Conservation (phyloP, 37 sponge, comb jelly and placozoan species). For the Theonella swinhoei region DNA sequence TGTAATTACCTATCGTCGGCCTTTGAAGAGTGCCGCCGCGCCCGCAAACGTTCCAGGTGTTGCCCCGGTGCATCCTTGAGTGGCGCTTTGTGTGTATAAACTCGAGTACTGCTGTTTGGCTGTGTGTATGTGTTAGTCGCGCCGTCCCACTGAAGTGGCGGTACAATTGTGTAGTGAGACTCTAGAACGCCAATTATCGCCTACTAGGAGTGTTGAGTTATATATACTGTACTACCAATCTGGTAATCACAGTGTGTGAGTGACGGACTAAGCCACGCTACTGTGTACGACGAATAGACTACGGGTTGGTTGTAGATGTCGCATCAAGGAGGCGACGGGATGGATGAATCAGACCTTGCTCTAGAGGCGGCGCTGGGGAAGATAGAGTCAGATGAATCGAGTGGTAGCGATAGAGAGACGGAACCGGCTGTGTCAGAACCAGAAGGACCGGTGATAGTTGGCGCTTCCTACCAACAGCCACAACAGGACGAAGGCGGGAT, state of each 20-base stretch:
- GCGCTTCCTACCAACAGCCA: not conserved
- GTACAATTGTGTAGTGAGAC: too few relatives aligned
- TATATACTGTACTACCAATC: too few relatives aligned
- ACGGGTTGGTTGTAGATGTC: too few relatives aligned
- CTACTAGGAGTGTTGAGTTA: too few relatives aligned
- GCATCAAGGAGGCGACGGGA: too few relatives aligned
- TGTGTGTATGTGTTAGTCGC: not conserved
- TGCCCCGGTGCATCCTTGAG: not conserved
- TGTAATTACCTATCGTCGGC: slow-evolving; percentile 19
- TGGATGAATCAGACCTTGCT: slow-evolving; percentile 45
- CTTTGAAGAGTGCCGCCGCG: slow-evolving; percentile 39
- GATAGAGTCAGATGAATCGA: slow-evolving; percentile 5
- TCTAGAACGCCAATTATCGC: too few relatives aligned
- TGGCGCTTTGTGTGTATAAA: not conserved
- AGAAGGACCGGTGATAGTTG: not conserved
- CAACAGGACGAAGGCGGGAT: not conserved
- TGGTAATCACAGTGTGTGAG: too few relatives aligned
- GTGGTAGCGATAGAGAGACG: slow-evolving; percentile 21
- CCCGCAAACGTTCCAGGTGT: slow-evolving; percentile 21
- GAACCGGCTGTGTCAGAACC: not conserved
- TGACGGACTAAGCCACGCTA: too few relatives aligned
- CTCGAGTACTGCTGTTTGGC: not conserved
- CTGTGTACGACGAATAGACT: too few relatives aligned
- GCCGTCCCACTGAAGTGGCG: too few relatives aligned
- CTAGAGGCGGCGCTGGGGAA: slow-evolving; percentile 14